phyloP scores from a whole-genome alignment of 2,888 invertebrate genomes.

The Leptinotarsa rubiginosa region DNA sequence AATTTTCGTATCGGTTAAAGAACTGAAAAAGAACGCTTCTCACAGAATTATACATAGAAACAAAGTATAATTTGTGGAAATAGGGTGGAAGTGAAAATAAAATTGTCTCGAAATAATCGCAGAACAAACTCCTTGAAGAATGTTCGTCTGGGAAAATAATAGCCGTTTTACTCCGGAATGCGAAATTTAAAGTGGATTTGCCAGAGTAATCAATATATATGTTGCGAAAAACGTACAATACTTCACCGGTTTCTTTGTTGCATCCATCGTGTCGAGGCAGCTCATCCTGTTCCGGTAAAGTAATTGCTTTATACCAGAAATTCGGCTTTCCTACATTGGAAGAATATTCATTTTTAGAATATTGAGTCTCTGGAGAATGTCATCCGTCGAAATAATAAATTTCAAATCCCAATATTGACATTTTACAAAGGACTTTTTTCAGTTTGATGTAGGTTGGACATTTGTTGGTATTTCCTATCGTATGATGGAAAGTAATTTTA shows the following conservation, averaged over 20 bases:
- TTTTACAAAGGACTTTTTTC: background rate
- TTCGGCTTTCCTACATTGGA: background rate
- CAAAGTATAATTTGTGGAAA: background rate
- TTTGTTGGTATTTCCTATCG: too few species aligned
- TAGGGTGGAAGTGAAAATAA: background rate
- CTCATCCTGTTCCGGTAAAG: background rate
- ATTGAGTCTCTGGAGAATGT: background rate
- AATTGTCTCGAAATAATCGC: background rate
- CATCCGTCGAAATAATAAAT: background rate
- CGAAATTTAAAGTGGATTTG: slow-evolving; percentile 1
- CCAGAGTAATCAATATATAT: background rate
- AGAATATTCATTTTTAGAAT: background rate
- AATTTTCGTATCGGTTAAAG: background rate
- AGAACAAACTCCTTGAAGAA: background rate
- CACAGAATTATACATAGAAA: background rate
- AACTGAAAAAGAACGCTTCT: background rate
- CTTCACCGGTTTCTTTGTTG: slow-evolving; percentile 3
- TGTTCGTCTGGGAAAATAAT: background rate
- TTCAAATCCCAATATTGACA: too few species aligned
- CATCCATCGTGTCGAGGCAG: background rate
- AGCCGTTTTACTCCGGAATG: background rate
- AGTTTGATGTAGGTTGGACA: background rate
- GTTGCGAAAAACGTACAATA: slow-evolving; percentile 6
- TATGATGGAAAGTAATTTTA: too few species aligned
- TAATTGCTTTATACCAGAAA: slow-evolving; percentile 3